phyloP scores from a whole-genome alignment of 2,888 invertebrate species.

The Archaeoteleia sp. region DNA sequence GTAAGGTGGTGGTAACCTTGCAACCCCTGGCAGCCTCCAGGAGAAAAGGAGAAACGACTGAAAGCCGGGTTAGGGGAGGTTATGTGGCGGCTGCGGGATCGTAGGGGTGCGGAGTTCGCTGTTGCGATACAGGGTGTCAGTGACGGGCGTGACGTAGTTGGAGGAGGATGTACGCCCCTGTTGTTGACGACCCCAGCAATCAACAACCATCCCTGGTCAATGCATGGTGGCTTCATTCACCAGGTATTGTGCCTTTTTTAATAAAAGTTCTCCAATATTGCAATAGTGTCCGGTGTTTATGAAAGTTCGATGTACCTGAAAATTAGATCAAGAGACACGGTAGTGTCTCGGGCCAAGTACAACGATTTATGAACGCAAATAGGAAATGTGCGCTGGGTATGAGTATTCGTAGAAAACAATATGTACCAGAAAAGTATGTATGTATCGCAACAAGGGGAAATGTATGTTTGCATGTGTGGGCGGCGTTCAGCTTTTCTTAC shows the following conservation, averaged over 20 bases:
- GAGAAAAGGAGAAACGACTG: conserved; percentile 66
- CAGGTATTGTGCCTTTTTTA: conserved; percentile 65
- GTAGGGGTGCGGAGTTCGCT: conserved; percentile 56
- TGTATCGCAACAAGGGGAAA: no score
- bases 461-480: no score
- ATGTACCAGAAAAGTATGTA: no score
- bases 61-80: conserved; percentile 54
- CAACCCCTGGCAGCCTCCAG: conserved; percentile 65
- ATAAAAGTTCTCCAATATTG: no score
- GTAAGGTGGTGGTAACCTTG: conserved; percentile 69
- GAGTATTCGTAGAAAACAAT: no score
- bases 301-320: no score
- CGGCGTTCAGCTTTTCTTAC: no score
- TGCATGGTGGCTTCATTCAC: conserved; percentile 73
- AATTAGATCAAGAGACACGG: no score
- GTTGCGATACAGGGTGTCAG: conserved; percentile 68
- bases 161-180: conserved; percentile 74
- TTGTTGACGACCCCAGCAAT: conserved; percentile 71
- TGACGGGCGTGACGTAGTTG: conserved; percentile 74
- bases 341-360: no score
- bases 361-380: no score
- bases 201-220: conserved; percentile 72
- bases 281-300: no score
- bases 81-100: conserved; percentile 56
- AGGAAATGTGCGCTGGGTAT: no score